Evolutionary conservation across 92 coral and sea anemone species (phyloP).

Genomic region (Epizoanthus ramosus): DNA sequence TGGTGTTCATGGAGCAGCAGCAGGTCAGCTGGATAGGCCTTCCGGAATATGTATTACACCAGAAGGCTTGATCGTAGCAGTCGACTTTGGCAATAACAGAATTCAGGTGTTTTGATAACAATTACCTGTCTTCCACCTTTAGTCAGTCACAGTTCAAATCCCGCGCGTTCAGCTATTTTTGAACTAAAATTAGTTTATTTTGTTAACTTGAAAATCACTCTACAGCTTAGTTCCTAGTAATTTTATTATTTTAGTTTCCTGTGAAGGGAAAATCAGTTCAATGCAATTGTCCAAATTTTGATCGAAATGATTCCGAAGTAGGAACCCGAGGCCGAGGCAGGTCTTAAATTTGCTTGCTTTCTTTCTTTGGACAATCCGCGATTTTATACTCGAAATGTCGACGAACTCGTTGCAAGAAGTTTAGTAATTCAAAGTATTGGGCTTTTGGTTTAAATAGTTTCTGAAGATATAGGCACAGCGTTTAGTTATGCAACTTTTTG

Average conservation of each 20-base stretch:
- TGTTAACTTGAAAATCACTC: too few species aligned
- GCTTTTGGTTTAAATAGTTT: not conserved
- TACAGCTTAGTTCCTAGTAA: too few species aligned
- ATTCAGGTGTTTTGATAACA: constrained; percentile 88
- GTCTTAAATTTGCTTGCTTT: not conserved
- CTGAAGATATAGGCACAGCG: not conserved
- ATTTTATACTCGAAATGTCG: not conserved
- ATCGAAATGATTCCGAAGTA: too few species aligned
- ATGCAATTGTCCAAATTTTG: too few species aligned
- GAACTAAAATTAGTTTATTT: constrained; percentile 19
- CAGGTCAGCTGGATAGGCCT: constrained; percentile 95
- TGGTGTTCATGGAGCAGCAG: constrained; percentile 87
- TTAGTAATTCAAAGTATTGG: not conserved
- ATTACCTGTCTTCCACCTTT: not conserved
- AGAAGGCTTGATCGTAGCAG: constrained; percentile 89
- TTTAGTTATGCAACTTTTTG: constrained; percentile 9
- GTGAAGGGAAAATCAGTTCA: too few species aligned
- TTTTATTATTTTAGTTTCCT: too few species aligned
- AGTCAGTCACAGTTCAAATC: constrained; percentile 8
- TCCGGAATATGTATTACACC: constrained; percentile 98
- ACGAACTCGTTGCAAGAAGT: not conserved
- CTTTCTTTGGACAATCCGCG: not conserved
- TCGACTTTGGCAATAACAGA: constrained; percentile 99
- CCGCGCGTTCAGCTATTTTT: constrained; percentile 18
- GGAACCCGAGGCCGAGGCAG: too few species aligned